phyloP scores from a whole-genome alignment of 2,888 invertebrate species.

The Tenthredo mesomela region DNA sequence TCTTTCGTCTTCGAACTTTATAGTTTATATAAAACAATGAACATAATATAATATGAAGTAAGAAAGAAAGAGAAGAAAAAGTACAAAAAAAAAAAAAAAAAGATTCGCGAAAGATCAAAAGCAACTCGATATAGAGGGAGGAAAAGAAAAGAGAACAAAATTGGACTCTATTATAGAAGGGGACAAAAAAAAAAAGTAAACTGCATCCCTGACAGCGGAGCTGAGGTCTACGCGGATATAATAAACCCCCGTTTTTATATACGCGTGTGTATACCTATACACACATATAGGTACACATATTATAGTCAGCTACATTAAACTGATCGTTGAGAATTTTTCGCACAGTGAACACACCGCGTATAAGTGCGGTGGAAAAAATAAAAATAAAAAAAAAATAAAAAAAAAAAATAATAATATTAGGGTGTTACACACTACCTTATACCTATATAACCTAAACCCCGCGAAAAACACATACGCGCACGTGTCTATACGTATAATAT shows the following conservation, averaged over 20 bases:
- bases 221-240: background rate
- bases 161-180: background rate
- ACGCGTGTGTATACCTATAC: background rate
- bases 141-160: background rate
- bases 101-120: background rate
- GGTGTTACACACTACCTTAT: conserved; percentile 9
- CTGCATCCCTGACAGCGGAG: background rate
- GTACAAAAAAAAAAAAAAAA: background rate
- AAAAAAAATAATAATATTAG: background rate
- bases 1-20: background rate
- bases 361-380: conserved; percentile 4
- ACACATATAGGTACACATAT: background rate
- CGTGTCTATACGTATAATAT: background rate
- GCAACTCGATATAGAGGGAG: background rate
- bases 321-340: conserved; percentile 33
- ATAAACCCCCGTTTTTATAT: background rate
- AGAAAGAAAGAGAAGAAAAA: background rate
- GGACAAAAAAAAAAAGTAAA: background rate
- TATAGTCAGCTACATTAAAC: conserved; percentile 12
- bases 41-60: background rate
- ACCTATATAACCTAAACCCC: background rate
- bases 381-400: background rate
- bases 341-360: conserved; percentile 18
- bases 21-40: background rate
- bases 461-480: background rate